Evolutionary conservation across 2,797 vertebrate genomes (phyloP).

Genomic region (Nannoperca australis): DNA sequence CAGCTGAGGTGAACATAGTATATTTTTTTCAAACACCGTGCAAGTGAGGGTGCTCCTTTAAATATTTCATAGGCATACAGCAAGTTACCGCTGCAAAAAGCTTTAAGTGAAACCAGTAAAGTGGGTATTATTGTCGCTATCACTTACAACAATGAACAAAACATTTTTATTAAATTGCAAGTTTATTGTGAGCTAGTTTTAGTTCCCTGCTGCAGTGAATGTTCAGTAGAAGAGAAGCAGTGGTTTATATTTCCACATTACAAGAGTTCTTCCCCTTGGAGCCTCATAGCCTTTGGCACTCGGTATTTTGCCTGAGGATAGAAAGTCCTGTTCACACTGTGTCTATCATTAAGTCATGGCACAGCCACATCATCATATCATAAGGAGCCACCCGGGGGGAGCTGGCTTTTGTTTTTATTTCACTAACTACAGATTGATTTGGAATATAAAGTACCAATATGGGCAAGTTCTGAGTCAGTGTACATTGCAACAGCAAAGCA

Average conservation of each 20-base stretch:
- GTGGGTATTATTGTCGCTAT: constrained; percentile 40
- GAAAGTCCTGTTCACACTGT: constrained; percentile 64
- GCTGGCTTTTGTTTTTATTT: constrained; percentile 55
- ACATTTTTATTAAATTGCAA: constrained; percentile 56
- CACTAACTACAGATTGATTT: constrained; percentile 63
- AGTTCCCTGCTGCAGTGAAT: constrained; percentile 38
- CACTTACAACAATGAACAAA: constrained; percentile 58
- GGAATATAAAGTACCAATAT: constrained; percentile 70
- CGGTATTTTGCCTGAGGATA: constrained; percentile 78
- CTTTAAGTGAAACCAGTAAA: constrained; percentile 29
- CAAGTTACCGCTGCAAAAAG: constrained; percentile 18
- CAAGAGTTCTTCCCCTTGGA: constrained; percentile 63
- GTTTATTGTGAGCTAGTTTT: constrained; percentile 36
- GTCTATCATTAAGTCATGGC: constrained; percentile 73
- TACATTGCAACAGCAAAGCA: constrained; percentile 32
- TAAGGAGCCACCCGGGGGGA: constrained; percentile 57
- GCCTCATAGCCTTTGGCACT: constrained; percentile 75
- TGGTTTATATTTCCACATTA: constrained; percentile 69
- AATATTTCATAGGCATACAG: constrained; percentile 53
- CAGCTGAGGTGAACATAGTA: constrained; percentile 17
- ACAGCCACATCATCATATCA: constrained; percentile 75
- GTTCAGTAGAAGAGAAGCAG: constrained; percentile 34
- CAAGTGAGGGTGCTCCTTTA: constrained; percentile 4
- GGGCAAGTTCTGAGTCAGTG: constrained; percentile 29
- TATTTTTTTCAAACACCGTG: constrained; percentile 11